Base-by-base conservation (phyloP, 2,888 invertebrate genomes). In the Hirtodrosophila confusa region DNA sequence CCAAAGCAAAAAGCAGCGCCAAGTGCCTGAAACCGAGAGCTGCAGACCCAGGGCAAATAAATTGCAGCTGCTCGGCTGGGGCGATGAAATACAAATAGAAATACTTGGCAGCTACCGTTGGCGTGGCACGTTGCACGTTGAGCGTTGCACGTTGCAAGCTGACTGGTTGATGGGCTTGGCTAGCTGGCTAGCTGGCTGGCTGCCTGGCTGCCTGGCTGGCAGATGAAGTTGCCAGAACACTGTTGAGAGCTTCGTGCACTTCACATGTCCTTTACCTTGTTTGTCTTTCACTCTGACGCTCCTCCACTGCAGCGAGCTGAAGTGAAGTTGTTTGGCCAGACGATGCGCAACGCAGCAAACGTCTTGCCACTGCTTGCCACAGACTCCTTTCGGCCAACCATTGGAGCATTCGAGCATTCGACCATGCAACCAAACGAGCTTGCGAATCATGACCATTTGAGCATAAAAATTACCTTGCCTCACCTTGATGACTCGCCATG, bases 51-150 rank as follows among this genome's bases (percentile, higher is more conserved):
- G 44, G 73, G 69, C 80, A 82, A 82, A 87, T 73, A 85, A 87
- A 83, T 87, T 83, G 88, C 87, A 83, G 88, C 88, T 87, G 82
- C 82, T 66, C 51, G 69, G 58, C 63, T 73, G 65, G 80, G 88
- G 87, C 87, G 88, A 86, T 88, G 85, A 88, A 86, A 86, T 88
- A 86, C 85, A 88, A 86, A 86, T 86, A 88, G 88, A 83, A 83
- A 83, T 87, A 83, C 82, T 83, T 87, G 86, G 87, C 88, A 83
- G 82, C 82, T 83, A 83, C 82, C 78, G 78, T 78, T 72, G 66
- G 50, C 50, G 71, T 57, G 58, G 68, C 48, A 56, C 50, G 63
- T 33, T 67, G 51, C 31, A 31, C 44, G 54, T 40, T 63, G 63
- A 7, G 17, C 29, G 57, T 36, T 66, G 54, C 3, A 31, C 6